A percentile compares a stretch with the other conserved stretches of the same genome.
These are phyloP conservation scores for Tuta absoluta DNA, from an alignment of 2,888 invertebrate genomes.

Conservation along the genomic window DNA sequence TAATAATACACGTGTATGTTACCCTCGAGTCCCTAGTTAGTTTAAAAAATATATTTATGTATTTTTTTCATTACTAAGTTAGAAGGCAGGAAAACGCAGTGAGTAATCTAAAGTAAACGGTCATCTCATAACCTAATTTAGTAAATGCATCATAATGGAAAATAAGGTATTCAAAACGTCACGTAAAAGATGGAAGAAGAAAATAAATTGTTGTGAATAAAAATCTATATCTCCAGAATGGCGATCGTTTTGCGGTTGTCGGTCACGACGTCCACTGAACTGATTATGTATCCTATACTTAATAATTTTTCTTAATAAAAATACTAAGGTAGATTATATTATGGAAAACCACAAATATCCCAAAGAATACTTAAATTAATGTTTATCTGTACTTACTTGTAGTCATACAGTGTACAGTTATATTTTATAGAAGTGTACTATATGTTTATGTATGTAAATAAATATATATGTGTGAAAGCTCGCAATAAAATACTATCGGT, in stretches of 20 bases:
- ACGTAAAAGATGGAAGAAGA: constrained; percentile 48
- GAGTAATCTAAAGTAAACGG: background rate
- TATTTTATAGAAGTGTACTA: no score
- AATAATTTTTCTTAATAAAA: constrained; percentile 28
- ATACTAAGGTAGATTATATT: no score
- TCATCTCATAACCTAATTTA: constrained; percentile 1
- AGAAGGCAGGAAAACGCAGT: background rate
- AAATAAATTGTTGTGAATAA: constrained; percentile 35
- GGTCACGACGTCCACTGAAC: constrained; percentile 43
- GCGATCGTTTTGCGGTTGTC: constrained; percentile 47
- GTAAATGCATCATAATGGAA: constrained; percentile 13
- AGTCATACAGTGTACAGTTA: no score
- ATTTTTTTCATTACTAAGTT: background rate
- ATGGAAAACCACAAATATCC: no score
- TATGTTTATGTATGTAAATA: no score
- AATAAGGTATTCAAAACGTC: constrained; percentile 26
- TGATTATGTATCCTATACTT: constrained; percentile 40
- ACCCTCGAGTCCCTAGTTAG: no score
- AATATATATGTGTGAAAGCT: background rate
- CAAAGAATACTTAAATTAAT: no score
- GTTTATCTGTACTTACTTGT: no score
- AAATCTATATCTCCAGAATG: constrained; percentile 38
- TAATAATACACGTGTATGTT: no score
- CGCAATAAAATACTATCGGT: background rate
- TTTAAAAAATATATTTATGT: no score